Conservation (phyloP, 2,888 invertebrate genomes). For the Abscondita cerata region DNA sequence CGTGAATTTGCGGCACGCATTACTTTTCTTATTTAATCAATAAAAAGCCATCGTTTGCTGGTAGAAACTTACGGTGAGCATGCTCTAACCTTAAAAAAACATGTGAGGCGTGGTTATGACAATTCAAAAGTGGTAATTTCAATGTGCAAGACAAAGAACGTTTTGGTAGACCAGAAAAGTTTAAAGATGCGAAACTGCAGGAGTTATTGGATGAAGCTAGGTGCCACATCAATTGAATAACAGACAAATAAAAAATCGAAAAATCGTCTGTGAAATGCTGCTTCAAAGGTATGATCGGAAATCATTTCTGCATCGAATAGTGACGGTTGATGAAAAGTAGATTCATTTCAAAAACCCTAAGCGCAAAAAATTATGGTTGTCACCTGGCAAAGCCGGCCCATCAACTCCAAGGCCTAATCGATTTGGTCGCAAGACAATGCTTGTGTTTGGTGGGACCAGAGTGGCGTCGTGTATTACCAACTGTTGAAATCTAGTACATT, state of each 20-base stretch:
- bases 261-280: background rate
- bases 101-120: background rate
- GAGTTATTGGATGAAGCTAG: background rate
- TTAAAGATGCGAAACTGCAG: background rate
- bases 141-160: background rate
- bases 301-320: background rate
- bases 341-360: background rate
- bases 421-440: background rate
- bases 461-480: background rate
- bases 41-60: background rate
- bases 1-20: background rate
- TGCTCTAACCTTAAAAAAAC: background rate
- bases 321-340: background rate
- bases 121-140: background rate
- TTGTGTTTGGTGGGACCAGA: background rate
- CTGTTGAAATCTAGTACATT: background rate
- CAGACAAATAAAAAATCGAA: background rate
- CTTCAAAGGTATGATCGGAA: background rate
- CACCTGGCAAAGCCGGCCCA: background rate
- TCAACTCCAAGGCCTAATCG: background rate
- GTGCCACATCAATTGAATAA: background rate
- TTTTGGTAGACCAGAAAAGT: background rate
- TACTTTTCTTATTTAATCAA: background rate
- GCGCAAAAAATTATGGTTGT: background rate
- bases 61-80: background rate